Evolutionary conservation across 2,888 invertebrate species (phyloP).

Genomic region (Standfussiana lucernea): DNA sequence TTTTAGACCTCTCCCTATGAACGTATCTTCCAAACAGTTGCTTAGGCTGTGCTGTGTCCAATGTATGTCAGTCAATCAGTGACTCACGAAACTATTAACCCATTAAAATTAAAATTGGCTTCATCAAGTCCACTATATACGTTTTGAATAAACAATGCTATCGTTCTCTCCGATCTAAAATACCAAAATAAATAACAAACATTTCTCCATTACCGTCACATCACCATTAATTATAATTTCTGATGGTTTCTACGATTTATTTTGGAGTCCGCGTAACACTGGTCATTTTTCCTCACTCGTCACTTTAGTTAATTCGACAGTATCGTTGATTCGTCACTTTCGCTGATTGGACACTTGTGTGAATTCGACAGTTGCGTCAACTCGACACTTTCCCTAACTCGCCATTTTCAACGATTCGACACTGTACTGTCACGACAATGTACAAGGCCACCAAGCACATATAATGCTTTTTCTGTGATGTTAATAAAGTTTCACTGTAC

Average conservation of each 20-base stretch:
- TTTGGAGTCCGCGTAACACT: too few species aligned
- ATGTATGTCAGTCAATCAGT: background rate
- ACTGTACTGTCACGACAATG: background rate
- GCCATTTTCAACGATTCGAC: too few species aligned
- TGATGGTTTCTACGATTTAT: constrained; percentile 45
- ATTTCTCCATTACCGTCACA: constrained; percentile 12
- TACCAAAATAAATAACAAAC: constrained; percentile 31
- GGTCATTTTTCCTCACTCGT: too few species aligned
- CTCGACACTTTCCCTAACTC: too few species aligned
- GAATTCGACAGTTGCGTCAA: too few species aligned
- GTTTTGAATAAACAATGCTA: constrained; percentile 25
- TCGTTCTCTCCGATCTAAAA: constrained; percentile 41
- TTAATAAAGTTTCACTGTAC: background rate
- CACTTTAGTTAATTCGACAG: too few species aligned
- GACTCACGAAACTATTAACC: background rate
- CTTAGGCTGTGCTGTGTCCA: background rate
- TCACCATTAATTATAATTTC: constrained; percentile 47
- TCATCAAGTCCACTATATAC: constrained; percentile 7
- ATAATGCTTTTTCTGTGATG: background rate
- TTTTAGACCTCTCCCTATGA: background rate
- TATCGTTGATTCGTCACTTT: too few species aligned
- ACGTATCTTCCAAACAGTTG: background rate
- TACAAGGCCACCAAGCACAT: background rate
- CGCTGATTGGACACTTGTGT: too few species aligned
- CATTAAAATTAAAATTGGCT: constrained; percentile 6